phyloP scores from a whole-genome alignment of 2,888 invertebrate genomes.

The Teleiodes luculella region DNA sequence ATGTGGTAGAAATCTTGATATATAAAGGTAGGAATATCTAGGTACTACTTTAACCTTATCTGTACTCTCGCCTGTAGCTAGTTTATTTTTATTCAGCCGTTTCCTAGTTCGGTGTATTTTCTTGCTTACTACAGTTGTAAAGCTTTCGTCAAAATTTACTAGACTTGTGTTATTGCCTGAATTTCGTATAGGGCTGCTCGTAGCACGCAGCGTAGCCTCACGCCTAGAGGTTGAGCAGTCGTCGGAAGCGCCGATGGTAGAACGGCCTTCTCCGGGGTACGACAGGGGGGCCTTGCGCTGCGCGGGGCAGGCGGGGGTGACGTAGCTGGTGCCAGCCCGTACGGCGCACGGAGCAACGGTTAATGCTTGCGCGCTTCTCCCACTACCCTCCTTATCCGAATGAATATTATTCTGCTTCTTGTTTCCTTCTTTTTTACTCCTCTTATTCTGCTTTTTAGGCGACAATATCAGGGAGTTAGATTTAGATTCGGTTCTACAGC shows the following conservation, averaged over 20 bases:
- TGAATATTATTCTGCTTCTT: too few relatives aligned
- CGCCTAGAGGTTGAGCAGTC: not conserved
- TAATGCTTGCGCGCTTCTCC: too few relatives aligned
- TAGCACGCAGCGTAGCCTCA: not conserved
- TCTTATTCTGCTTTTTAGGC: too few relatives aligned
- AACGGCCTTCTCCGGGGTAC: not conserved
- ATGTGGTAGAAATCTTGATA: not conserved
- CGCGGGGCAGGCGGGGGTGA: not conserved
- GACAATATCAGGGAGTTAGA: too few relatives aligned
- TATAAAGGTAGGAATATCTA: not conserved
- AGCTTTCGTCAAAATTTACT: not conserved
- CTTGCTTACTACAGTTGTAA: constrained; percentile 3
- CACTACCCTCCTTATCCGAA: too few relatives aligned
- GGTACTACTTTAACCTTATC: constrained; percentile 2
- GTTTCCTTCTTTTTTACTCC: too few relatives aligned
- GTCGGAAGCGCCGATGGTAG: not conserved
- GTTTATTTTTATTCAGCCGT: not conserved
- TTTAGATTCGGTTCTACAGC: too few relatives aligned
- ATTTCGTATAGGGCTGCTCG: not conserved
- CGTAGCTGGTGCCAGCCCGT: not conserved
- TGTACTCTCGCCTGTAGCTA: not conserved
- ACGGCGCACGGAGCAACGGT: too few relatives aligned
- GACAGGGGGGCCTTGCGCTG: not conserved
- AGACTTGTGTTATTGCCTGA: not conserved
- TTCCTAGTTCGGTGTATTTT: not conserved